A percentile compares a stretch with the other conserved stretches of the same genome.
These are phyloP conservation scores for Streptopelia turtur DNA, from an alignment of 2,797 vertebrate genomes.

Conservation along the genomic window DNA sequence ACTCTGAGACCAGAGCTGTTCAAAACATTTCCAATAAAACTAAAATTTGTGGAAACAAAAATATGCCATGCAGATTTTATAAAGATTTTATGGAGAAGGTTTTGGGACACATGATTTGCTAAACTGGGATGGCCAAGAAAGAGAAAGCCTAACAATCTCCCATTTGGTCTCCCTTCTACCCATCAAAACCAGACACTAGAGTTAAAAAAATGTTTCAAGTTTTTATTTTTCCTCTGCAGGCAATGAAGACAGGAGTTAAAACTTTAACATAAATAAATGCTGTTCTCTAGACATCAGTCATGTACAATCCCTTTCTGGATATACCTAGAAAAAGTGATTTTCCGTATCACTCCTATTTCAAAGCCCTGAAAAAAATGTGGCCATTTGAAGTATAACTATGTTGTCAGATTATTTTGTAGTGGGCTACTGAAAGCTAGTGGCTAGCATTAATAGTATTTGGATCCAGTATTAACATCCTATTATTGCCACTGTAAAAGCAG, in stretches of 20 bases:
- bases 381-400: not conserved
- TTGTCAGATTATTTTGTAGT: not conserved
- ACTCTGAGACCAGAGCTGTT: not conserved
- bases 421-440: not conserved
- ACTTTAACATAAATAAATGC: not conserved
- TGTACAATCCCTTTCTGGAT: not conserved
- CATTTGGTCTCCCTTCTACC: not conserved
- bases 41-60: not conserved
- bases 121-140: not conserved
- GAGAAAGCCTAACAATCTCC: not conserved
- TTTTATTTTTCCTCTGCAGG: not conserved
- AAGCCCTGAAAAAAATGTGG: not conserved
- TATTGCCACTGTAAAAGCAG: not conserved
- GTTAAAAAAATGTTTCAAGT: not conserved
- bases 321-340: not conserved
- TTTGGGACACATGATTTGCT: not conserved
- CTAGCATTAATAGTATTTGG: not conserved
- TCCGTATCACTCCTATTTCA: not conserved
- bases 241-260: not conserved
- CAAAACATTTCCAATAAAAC: not conserved
- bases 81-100: not conserved
- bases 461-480: not conserved
- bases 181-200: not conserved
- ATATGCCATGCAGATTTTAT: not conserved
- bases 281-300: not conserved